A percentile compares a stretch with the other conserved stretches of the same genome.
Conservation (phyloP, 2,888 invertebrate species). For the Eumerus sabulonum region DNA sequence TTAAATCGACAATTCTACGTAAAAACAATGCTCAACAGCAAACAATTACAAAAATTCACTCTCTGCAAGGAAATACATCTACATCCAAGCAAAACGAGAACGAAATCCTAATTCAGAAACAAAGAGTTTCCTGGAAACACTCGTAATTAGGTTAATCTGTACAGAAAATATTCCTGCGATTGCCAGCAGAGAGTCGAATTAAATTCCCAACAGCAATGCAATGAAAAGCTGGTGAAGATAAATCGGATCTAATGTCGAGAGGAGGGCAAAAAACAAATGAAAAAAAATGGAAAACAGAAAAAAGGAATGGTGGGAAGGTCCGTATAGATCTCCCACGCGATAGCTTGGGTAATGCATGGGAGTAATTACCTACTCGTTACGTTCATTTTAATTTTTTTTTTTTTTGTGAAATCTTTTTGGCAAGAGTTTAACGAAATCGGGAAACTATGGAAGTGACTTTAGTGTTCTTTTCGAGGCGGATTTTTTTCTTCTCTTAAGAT, state of each 20-base stretch:
- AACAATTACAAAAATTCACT: too few relatives aligned
- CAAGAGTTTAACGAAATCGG: too few relatives aligned
- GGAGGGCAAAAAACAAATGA: too few relatives aligned
- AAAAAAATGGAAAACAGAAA: not conserved
- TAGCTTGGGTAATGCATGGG: slow-evolving; percentile 48
- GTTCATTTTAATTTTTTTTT: slow-evolving; percentile 25
- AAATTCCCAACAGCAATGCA: slow-evolving; percentile 19
- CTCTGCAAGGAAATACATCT: too few relatives aligned
- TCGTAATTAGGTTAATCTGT: slow-evolving; percentile 54
- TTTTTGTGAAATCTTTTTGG: too few relatives aligned
- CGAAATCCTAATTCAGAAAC: slow-evolving; percentile 30
- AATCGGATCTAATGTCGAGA: not conserved
- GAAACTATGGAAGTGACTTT: too few relatives aligned
- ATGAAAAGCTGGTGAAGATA: slow-evolving; percentile 13
- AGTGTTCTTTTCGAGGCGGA: too few relatives aligned
- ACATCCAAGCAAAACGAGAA: not conserved
- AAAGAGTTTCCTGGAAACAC: slow-evolving; percentile 32
- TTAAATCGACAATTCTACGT: too few relatives aligned
- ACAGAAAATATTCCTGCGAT: slow-evolving; percentile 24
- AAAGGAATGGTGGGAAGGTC: slow-evolving; percentile 3
- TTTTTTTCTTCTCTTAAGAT: too few relatives aligned
- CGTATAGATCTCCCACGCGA: slow-evolving; percentile 62
- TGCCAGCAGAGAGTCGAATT: slow-evolving; percentile 39
- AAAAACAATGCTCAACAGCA: too few relatives aligned
- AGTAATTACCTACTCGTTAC: slow-evolving; percentile 5